Evolutionary conservation across 2,888 invertebrate genomes (phyloP).

Genomic region (Dasypogon diadema): DNA sequence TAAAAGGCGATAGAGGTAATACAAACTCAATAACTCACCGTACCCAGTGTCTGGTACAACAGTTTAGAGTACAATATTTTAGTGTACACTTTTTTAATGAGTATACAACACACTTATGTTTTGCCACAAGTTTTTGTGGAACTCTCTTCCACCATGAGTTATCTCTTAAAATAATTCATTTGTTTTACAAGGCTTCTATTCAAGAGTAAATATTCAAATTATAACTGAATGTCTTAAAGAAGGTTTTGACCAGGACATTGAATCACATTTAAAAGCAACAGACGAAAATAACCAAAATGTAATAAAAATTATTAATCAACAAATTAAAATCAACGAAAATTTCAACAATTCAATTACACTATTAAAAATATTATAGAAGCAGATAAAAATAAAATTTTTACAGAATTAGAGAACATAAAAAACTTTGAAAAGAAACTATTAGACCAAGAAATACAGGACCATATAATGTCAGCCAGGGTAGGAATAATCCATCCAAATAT

Average conservation of each 20-base stretch:
- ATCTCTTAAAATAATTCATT: background rate
- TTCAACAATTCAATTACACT: constrained; percentile 48
- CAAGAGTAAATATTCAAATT: background rate
- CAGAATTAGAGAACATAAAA: constrained; percentile 4
- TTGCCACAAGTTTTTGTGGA: background rate
- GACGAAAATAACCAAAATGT: constrained; percentile 50
- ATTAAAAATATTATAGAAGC: constrained; percentile 50
- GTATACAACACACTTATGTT: background rate
- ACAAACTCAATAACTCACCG: background rate
- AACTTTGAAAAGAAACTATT: constrained; percentile 18
- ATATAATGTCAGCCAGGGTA: constrained; percentile 52
- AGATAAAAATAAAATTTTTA: constrained; percentile 48
- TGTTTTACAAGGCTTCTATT: background rate
- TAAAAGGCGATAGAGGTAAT: background rate
- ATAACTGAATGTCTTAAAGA: background rate
- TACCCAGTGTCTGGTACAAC: background rate
- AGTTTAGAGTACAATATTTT: background rate
- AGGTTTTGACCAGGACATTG: constrained; percentile 37
- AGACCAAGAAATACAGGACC: constrained; percentile 52
- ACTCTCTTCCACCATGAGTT: background rate
- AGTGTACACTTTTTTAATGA: background rate
- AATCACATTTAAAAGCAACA: constrained; percentile 36
- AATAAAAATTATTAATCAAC: constrained; percentile 50
- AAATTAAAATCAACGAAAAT: constrained; percentile 50
- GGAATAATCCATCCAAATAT: constrained; percentile 54